phyloP scores from a whole-genome alignment of 2,797 vertebrate species.

The Rousettus madagascariensis region DNA sequence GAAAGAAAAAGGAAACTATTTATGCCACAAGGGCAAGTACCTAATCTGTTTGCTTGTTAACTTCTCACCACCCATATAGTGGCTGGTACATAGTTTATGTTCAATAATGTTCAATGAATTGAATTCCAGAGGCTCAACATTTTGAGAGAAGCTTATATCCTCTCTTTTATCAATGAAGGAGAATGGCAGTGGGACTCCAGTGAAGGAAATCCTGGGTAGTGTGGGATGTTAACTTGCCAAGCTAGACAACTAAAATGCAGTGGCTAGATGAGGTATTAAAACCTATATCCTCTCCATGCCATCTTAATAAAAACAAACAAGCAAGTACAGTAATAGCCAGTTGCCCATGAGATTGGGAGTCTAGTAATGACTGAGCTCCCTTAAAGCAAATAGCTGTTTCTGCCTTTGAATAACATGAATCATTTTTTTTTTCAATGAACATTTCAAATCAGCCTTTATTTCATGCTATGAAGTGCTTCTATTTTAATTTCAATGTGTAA shows the following conservation, averaged over 20 bases:
- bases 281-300: background rate
- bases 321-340: background rate
- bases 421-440: background rate
- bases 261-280: background rate
- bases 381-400: background rate
- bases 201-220: background rate
- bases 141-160: background rate
- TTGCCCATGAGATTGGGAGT: background rate
- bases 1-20: background rate
- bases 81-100: background rate
- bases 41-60: background rate
- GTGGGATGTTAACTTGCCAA: background rate
- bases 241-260: background rate
- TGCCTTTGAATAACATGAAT: background rate
- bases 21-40: background rate
- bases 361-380: background rate
- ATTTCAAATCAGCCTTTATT: conserved; percentile 82
- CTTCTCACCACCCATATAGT: background rate
- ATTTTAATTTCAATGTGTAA: conserved; percentile 79
- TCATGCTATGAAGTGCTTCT: conserved; percentile 81
- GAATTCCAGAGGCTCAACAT: conserved; percentile 13
- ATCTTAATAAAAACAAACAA: background rate
- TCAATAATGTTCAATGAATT: background rate
- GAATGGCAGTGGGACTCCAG: background rate
- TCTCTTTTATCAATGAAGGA: background rate